These are phyloP conservation scores for Xerus inauris DNA, from an alignment of 2,113 vertebrate genomes.

Conservation along the genomic window DNA sequence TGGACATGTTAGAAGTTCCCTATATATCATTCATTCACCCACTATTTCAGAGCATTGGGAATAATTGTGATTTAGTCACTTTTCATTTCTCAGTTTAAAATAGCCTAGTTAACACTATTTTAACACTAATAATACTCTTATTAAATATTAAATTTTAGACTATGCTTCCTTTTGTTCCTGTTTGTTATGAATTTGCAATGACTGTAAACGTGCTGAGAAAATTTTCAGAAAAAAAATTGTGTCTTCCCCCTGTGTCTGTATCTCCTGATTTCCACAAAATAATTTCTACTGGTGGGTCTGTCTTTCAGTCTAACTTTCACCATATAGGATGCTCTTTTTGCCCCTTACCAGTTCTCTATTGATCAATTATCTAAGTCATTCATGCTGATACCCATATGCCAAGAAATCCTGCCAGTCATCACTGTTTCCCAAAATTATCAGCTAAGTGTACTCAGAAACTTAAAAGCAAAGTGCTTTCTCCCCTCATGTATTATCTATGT, in stretches of 20 bases:
- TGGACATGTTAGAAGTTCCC: background rate
- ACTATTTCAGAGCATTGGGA: background rate
- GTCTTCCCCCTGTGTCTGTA: background rate
- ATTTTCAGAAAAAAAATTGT: background rate
- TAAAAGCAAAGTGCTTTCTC: constrained; percentile 59
- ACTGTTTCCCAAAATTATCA: constrained; percentile 33
- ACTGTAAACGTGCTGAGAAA: background rate
- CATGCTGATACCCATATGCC: background rate
- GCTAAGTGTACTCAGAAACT: constrained; percentile 44
- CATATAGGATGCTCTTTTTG: background rate
- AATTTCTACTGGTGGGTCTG: background rate
- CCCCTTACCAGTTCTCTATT: background rate
- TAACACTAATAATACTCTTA: background rate
- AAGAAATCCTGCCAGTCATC: constrained; percentile 39
- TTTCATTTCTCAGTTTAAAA: background rate
- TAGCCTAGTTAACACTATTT: too few species aligned
- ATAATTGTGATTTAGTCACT: background rate
- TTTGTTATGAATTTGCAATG: background rate
- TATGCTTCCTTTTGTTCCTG: background rate
- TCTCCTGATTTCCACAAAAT: background rate
- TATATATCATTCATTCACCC: background rate
- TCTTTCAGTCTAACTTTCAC: background rate
- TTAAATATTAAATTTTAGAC: background rate
- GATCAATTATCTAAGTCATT: background rate
- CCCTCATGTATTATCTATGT: constrained; percentile 63